Conservation (phyloP, 1,140 invertebrate genomes). For the Trissolcus basalis region DNA sequence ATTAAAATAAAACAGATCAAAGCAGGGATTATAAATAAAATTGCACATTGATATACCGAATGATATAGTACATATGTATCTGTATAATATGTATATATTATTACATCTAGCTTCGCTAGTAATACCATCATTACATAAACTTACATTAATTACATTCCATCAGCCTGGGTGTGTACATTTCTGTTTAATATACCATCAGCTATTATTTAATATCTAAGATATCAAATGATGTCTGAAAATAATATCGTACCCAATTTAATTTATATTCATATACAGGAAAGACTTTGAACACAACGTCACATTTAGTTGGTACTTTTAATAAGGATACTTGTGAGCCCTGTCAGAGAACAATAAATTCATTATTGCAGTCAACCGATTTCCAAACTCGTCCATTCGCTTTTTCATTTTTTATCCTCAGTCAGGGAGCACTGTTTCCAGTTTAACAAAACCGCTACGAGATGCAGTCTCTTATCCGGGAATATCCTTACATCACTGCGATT, state of each 20-base stretch:
- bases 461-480: too few relatives aligned
- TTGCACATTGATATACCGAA: slow-evolving; percentile 26
- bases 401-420: too few relatives aligned
- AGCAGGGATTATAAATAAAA: slow-evolving; percentile 11
- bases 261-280: slow-evolving; percentile 42
- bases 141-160: slow-evolving; percentile 64
- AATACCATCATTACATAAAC: slow-evolving; percentile 61
- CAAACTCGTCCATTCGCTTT: too few relatives aligned
- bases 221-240: slow-evolving; percentile 24
- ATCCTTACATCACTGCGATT: too few relatives aligned
- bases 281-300: slow-evolving; percentile 54
- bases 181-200: slow-evolving; percentile 25
- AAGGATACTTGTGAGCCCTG: slow-evolving; percentile 18
- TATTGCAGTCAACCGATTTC: too few relatives aligned
- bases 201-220: slow-evolving; percentile 40
- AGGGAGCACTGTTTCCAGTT: too few relatives aligned
- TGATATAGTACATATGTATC: slow-evolving; percentile 46
- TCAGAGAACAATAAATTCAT: slow-evolving; percentile 27
- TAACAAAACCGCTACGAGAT: too few relatives aligned
- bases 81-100: slow-evolving; percentile 52
- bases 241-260: slow-evolving; percentile 25
- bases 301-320: slow-evolving; percentile 26
- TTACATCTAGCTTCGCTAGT: slow-evolving; percentile 57
- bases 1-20: too few relatives aligned
- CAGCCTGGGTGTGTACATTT: slow-evolving; percentile 42